Percentiles rank a stretch among this genome's conserved stretches.
Conservation (phyloP, 2,888 invertebrate genomes). For the Phaedon cochleariae region DNA sequence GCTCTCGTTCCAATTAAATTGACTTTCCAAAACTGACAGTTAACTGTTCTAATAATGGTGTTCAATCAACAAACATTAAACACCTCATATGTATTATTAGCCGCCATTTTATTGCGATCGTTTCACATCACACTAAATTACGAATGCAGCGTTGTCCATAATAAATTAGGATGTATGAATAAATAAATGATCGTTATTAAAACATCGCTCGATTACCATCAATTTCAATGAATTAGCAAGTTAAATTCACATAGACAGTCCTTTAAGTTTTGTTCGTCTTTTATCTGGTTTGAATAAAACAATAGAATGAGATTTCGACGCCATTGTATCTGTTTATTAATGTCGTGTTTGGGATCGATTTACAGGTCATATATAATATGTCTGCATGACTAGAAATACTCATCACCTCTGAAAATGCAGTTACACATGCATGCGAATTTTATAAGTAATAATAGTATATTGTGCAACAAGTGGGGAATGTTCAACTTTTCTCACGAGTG, state of each 20-base stretch:
- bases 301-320: constrained; percentile 13
- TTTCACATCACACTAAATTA: constrained; percentile 18
- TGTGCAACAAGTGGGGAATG: too few relatives aligned
- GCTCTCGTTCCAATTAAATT: too few relatives aligned
- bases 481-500: too few relatives aligned
- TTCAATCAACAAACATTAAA: background rate
- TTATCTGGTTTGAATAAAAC: constrained; percentile 13
- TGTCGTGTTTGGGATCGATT: constrained; percentile 1
- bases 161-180: constrained; percentile 26
- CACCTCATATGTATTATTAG: constrained; percentile 10
- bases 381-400: background rate
- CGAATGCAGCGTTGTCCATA: constrained; percentile 22
- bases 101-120: constrained; percentile 12
- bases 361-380: background rate
- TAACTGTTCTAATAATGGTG: background rate
- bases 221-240: constrained; percentile 37
- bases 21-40: background rate
- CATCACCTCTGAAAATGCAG: too few relatives aligned
- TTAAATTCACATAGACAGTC: constrained; percentile 28
- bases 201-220: constrained; percentile 30
- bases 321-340: constrained; percentile 12
- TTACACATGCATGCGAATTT: too few relatives aligned
- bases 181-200: constrained; percentile 29
- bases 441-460: too few relatives aligned
- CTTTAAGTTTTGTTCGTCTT: constrained; percentile 16